Conservation (phyloP, 2,113 vertebrate species). For the Python bivittatus region DNA sequence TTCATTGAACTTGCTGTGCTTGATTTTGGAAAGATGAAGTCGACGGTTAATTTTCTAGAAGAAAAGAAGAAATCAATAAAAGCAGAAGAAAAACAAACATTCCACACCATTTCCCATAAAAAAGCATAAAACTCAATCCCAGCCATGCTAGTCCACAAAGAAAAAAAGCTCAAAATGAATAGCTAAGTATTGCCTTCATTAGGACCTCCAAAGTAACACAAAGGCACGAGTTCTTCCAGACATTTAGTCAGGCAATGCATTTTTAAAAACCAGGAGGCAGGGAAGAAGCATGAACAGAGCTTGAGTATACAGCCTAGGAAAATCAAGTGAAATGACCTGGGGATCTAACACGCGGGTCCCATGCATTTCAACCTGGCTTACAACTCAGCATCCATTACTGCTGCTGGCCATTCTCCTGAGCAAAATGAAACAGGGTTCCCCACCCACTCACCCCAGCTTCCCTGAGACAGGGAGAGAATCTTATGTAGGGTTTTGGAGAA, state of each 20-base stretch:
- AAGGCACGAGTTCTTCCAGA: too few species aligned
- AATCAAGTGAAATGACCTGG: background rate
- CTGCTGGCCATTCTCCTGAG: background rate
- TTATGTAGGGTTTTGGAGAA: background rate
- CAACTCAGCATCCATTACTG: background rate
- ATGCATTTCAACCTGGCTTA: background rate
- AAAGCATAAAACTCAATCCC: background rate
- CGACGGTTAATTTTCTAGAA: conserved; percentile 92
- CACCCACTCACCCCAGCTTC: too few species aligned
- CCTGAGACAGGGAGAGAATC: background rate
- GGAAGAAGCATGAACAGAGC: background rate
- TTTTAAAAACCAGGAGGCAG: background rate
- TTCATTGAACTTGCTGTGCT: conserved; percentile 97
- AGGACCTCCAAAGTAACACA: too few species aligned
- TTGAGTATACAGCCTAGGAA: background rate
- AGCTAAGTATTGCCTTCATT: too few species aligned
- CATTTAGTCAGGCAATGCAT: too few species aligned
- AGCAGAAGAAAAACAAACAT: background rate
- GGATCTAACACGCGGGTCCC: background rate
- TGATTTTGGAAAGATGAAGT: conserved; percentile 98
- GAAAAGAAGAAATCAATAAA: conserved; percentile 10
- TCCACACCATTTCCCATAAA: background rate
- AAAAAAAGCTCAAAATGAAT: too few species aligned
- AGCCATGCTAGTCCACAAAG: too few species aligned
- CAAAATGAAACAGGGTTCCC: background rate